phyloP scores from a whole-genome alignment of 2,113 vertebrate species.

The Tamias sibiricus region DNA sequence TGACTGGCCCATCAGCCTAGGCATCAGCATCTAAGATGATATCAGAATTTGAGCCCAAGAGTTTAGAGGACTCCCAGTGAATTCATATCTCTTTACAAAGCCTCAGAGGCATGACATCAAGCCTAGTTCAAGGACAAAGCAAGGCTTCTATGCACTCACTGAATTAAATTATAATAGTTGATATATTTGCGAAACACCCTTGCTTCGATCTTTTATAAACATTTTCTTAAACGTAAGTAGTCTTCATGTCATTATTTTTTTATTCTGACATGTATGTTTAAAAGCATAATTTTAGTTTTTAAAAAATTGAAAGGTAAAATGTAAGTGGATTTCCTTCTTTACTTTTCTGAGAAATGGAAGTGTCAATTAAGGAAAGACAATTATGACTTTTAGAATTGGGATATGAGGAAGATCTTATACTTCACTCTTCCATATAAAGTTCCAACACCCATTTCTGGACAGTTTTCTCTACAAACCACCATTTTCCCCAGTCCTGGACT shows the following conservation, averaged over 20 bases:
- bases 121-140: not conserved
- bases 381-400: not conserved
- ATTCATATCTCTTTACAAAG: not conserved
- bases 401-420: not conserved
- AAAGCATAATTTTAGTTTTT: not conserved
- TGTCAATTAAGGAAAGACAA: not conserved
- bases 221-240: not conserved
- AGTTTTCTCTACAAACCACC: constrained; percentile 39
- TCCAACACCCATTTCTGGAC: constrained; percentile 43
- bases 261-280: not conserved
- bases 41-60: not conserved
- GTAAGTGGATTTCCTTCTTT: not conserved
- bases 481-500: constrained; percentile 49
- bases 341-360: not conserved
- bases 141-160: not conserved
- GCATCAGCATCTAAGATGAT: not conserved
- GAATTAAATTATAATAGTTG: not conserved
- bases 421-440: constrained; percentile 24
- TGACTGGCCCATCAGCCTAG: not conserved
- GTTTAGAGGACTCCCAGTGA: not conserved
- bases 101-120: not conserved
- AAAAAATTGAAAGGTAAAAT: not conserved
- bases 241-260: too few species aligned
- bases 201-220: not conserved
- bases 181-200: not conserved